Conservation (phyloP, 2,113 vertebrate genomes). For the Anseranas semipalmata region DNA sequence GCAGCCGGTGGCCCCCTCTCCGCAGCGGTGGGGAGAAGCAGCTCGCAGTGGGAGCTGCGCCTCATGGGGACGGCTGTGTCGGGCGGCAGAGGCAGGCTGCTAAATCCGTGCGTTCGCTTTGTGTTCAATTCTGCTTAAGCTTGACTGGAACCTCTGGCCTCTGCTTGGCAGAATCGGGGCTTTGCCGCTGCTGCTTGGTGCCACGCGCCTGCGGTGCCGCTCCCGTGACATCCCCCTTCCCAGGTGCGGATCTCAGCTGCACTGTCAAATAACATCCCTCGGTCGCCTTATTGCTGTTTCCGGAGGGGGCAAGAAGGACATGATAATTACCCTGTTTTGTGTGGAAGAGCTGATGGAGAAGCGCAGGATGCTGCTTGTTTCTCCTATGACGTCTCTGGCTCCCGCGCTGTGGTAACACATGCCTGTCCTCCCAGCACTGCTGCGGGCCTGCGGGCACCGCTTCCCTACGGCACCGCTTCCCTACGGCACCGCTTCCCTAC, state of each 20-base stretch:
- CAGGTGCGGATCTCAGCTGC: background rate
- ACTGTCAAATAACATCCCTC: background rate
- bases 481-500: too few relatives aligned
- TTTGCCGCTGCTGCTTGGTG: fast-evolving
- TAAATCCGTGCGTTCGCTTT: fast-evolving
- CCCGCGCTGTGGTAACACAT: fast-evolving
- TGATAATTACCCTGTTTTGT: background rate
- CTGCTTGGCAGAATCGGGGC: fast-evolving
- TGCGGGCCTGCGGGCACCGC: too few relatives aligned
- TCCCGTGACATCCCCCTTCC: background rate
- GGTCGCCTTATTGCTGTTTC: background rate
- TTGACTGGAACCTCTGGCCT: background rate
- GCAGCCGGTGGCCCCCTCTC: background rate
- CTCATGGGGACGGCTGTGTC: background rate
- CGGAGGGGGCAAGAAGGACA: background rate
- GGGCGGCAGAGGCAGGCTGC: background rate
- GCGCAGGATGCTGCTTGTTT: background rate
- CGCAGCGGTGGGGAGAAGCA: fast-evolving
- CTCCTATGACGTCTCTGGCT: background rate
- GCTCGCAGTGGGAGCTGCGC: fast-evolving
- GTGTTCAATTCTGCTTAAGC: fast-evolving
- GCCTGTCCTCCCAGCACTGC: background rate
- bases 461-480: too few relatives aligned
- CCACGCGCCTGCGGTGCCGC: fast-evolving
- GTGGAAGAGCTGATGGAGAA: background rate